Evolutionary conservation across 1,140 invertebrate genomes (phyloP), one percentile per base, ranked within the genome.

Genomic region (Pentalonia nigronervosa): DNA sequence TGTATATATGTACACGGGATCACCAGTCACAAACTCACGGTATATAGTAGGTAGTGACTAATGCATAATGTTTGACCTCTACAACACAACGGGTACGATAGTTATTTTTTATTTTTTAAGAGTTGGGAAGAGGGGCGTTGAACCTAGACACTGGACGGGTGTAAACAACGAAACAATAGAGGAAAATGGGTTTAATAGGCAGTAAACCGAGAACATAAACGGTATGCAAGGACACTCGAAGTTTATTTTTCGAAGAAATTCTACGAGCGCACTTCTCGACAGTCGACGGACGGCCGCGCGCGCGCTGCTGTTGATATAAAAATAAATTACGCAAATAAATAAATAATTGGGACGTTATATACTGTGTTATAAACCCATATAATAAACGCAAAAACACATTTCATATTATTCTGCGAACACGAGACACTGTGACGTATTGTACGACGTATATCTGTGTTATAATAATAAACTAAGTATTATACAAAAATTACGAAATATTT

Each of bases 151-250:
- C 53, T n/a, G 60, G 30, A 47, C 60, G 53, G 90, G 90, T 91
- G 36, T 91, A 91, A 67, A 91, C 90, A 41, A 91, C 90, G 36
- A 91, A 91, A 91, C 90, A 91, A 91, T 91, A 67, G 60, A 91
- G 14, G n/a, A 91, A 91, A 67, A 91, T 67, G 53, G 45, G 41
- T 91, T 91, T 91, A 67, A 67, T 91, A 67, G 90, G 41, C 36
- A 48, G 90, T 91, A 67, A 60, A 91, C 53, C 47, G 53, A 76
- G 90, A 67, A 67, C 90, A 48, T 91, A 91, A 67, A 91, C 45
- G 60, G 21, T 91, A 91, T 45, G 89, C 56, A 87, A 87, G 86
- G 86, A 87, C 86, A 87, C 86, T n/a, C 34, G 30, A 86, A 86
- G 25, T 86, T 86, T 45, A 47, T 86, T 86, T 86, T 86, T 47